Percentiles rank a stretch among this genome's conserved stretches.
Evolutionary conservation across 2,888 invertebrate species (phyloP).

Genomic region (Phengaris alcon): DNA sequence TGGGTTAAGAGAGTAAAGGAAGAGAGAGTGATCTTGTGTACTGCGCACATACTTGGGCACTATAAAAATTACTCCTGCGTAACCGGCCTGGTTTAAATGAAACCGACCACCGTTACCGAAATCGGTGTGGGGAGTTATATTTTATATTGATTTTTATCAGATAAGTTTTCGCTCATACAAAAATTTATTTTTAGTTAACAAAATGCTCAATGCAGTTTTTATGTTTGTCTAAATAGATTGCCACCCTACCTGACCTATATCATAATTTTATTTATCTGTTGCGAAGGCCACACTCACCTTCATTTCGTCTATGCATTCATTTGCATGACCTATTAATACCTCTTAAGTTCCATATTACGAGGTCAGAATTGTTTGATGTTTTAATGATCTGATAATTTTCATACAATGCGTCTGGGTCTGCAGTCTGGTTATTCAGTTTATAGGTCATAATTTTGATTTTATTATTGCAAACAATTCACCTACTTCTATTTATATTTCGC

Average conservation of each 20-base stretch:
- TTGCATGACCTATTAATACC: constrained; percentile 20
- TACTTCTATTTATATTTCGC: background rate
- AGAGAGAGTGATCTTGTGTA: too few relatives aligned
- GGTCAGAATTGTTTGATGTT: constrained; percentile 19
- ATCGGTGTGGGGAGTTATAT: too few relatives aligned
- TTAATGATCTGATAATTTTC: constrained; percentile 17
- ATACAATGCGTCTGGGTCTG: background rate
- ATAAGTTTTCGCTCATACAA: background rate
- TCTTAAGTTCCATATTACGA: constrained; percentile 11
- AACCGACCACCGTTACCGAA: too few relatives aligned
- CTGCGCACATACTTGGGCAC: too few relatives aligned
- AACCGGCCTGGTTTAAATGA: too few relatives aligned
- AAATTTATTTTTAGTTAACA: background rate
- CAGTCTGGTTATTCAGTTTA: background rate
- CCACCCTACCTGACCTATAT: constrained; percentile 20
- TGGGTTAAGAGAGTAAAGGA: too few relatives aligned
- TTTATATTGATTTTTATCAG: too few relatives aligned
- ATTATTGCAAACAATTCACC: background rate
- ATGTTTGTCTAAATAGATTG: background rate
- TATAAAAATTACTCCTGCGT: too few relatives aligned
- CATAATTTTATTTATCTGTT: constrained; percentile 18
- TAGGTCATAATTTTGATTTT: background rate
- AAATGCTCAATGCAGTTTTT: background rate
- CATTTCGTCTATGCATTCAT: constrained; percentile 16
- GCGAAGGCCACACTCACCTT: constrained; percentile 22